Evolutionary conservation across 2,888 invertebrate species (phyloP), one percentile per base, ranked within the genome.

Genomic region (Lithophane ornitopus): DNA sequence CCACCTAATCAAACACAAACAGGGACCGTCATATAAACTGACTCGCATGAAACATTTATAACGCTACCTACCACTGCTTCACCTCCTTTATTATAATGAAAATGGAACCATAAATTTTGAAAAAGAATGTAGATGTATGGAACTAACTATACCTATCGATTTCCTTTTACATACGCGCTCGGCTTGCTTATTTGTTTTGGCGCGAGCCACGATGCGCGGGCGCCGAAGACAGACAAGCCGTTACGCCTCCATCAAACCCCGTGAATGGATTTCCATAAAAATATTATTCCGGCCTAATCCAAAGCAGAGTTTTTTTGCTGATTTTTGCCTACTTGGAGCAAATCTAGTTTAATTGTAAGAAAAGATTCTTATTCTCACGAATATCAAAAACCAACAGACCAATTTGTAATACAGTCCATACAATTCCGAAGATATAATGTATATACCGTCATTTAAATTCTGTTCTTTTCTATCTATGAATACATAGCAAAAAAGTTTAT

Each of bases 171-270:
- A 63, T 70, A 68, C 65, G 67, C 85, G 87, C 81, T 88, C 85
- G 80, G 88, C 87, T 89, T 90, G 94, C 91, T 94, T 96, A 95
- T 96, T 96, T 96, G 94, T 94, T 92, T 96, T 96, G 95, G 95
- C 95, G 89, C 91, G 87, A 81, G 91, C 89, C 85, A 85, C 89
- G 92, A 95, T 96, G 94, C 93, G 94, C 94, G 88, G 85, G 89
- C 93, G 92, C 89, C 93, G 96, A 94, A 94, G 95, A 95, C 94
- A 94, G 95, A 96, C 90, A 91, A 88, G 92, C 91, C 88, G 93
- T 94, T 92, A 94, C 92, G 91, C 91, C 86, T 92, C 92, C 89
- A 94, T 94, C 92, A 92, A 92, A 90, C 88, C 85, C 88, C 87
- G 86, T 84, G 85, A 92, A 94, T 94, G 89, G 90, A 90, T 92